phyloP scores from a whole-genome alignment of 2,797 vertebrate genomes.

The Acridotheres tristis region DNA sequence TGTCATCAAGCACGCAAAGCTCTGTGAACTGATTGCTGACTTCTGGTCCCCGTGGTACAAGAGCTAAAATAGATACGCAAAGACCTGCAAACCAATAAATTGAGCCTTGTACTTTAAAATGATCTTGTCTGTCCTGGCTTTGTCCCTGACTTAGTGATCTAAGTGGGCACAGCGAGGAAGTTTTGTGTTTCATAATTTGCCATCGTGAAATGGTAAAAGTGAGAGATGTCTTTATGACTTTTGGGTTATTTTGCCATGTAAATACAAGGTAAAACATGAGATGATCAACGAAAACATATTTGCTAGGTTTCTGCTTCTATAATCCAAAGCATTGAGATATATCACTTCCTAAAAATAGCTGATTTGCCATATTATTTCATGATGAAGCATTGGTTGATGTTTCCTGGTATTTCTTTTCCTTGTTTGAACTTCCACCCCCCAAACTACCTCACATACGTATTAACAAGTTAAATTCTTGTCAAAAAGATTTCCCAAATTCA shows the following conservation, averaged over 20 bases:
- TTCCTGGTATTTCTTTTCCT: background rate
- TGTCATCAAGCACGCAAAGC: fast-evolving
- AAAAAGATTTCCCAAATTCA: background rate
- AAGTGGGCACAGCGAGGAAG: background rate
- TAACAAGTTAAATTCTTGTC: background rate
- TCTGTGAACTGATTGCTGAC: background rate
- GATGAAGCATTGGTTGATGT: background rate
- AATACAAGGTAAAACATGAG: background rate
- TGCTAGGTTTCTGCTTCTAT: background rate
- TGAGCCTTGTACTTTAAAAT: background rate
- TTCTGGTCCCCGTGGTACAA: background rate
- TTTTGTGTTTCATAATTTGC: background rate
- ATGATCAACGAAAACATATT: background rate
- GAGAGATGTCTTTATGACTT: background rate
- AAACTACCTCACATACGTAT: background rate
- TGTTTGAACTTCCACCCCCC: background rate
- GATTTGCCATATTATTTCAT: background rate
- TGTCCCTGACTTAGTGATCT: background rate
- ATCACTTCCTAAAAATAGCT: background rate
- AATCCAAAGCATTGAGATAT: background rate
- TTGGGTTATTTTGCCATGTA: background rate
- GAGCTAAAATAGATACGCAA: background rate
- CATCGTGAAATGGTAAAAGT: background rate
- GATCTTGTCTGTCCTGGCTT: background rate
- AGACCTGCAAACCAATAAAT: background rate